These are phyloP conservation scores for Labeo calbasu DNA, from an alignment of 2,797 vertebrate species.

Conservation along the genomic window DNA sequence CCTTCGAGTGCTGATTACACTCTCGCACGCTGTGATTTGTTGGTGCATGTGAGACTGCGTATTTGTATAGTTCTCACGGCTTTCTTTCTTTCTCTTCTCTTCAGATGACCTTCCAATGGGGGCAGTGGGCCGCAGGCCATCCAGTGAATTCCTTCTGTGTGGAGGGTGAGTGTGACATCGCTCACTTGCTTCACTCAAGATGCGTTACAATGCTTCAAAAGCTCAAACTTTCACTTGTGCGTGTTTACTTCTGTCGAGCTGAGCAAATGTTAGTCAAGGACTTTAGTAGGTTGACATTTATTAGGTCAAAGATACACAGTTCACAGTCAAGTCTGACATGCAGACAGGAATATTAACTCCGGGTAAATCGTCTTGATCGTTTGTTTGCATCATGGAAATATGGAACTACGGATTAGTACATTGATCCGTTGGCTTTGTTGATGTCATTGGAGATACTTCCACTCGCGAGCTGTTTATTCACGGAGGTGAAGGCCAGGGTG, in stretches of 20 bases:
- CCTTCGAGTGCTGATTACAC: not conserved
- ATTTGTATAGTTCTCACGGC: conserved; percentile 51
- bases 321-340: not conserved
- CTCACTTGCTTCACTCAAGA: not conserved
- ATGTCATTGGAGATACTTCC: conserved; percentile 45
- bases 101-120: conserved; percentile 89
- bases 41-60: conserved; percentile 4
- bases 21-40: conserved; percentile 22
- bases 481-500: conserved; percentile 37
- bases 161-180: conserved; percentile 85
- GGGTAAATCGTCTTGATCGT: not conserved
- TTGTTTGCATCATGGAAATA: conserved; percentile 25
- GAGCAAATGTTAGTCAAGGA: conserved; percentile 8
- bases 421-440: conserved; percentile 26
- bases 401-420: conserved; percentile 27
- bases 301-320: conserved; percentile 13
- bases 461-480: conserved; percentile 34
- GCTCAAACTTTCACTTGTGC: not conserved
- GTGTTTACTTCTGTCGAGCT: not conserved
- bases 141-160: conserved; percentile 91
- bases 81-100: conserved; percentile 51
- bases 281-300: not conserved
- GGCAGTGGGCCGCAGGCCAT: conserved; percentile 80
- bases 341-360: conserved; percentile 2
- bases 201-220: conserved; percentile 3